Evolutionary conservation across 2,113 vertebrate species (phyloP), one percentile per base, ranked within the genome.

Genomic region (Manacus vitellinus): DNA sequence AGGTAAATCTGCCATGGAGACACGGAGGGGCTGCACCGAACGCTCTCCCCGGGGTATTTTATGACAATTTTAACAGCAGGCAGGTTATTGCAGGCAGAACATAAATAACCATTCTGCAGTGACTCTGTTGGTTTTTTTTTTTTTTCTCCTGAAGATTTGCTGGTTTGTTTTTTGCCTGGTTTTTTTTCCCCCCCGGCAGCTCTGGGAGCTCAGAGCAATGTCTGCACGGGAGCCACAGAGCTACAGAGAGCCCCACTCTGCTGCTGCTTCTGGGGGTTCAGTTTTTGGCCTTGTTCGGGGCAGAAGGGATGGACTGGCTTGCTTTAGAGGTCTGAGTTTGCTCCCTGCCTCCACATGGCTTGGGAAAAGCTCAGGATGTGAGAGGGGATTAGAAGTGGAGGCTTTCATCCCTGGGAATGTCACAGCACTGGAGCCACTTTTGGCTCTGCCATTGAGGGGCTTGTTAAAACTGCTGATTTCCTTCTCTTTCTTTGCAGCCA

Each of bases 41-140:
- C 4, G 22, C 70, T 51, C 71, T 88, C 75, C 79, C 80, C 25
- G 4, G 74, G 77, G 72, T 47, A 20, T 39, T 88, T 35, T 18
- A 19, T 37, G 94, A 74, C 81, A 46, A 23, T 89, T 84, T 79
- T 85, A 63, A 58, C 78, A 86, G 90, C 94, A 66, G 46, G 61
- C 65, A 92, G 85, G 63, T 61, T 52, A n/a, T 55, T 70, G 84
- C 95, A 66, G 33, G 86, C 89, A 65, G 82, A 65, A 66, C 66
- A 72, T 67, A 87, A 94, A 88, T 49, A 93, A 96, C 79, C 76
- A 15, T 35, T 39, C 80, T 67, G 80, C 43, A 31, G 37, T 52
- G 20, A 28, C 10, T 55, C 25, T 51, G 49, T 25, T 13, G 24
- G 24, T 51, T 49, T 24, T 51, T 14, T 30, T 54, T 66, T 24